phyloP scores from a whole-genome alignment of 2,888 invertebrate species.

The Criorhina ranunculi region DNA sequence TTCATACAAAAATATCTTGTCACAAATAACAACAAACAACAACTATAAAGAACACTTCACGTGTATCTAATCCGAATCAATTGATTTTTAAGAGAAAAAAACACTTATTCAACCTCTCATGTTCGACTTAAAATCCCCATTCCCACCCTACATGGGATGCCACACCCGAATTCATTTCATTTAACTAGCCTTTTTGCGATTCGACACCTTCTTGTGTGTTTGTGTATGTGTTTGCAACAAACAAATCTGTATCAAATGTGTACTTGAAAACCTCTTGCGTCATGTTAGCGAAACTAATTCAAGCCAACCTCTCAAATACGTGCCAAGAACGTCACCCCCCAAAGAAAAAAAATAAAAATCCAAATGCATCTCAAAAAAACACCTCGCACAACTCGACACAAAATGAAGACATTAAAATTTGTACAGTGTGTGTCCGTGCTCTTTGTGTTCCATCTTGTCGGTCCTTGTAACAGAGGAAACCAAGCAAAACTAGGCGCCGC shows the following conservation, averaged over 20 bases:
- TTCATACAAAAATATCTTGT: background rate
- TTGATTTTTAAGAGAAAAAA: constrained; percentile 4
- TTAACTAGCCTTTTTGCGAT: constrained; percentile 60
- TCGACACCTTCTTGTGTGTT: constrained; percentile 40
- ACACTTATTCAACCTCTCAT: constrained; percentile 5
- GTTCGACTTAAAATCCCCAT: constrained; percentile 20
- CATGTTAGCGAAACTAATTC: constrained; percentile 50
- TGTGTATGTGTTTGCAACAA: constrained; percentile 18
- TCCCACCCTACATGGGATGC: constrained; percentile 48
- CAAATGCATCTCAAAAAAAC: constrained; percentile 22
- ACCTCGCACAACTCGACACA: constrained; percentile 38
- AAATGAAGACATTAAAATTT: constrained; percentile 75
- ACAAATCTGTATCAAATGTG: constrained; percentile 55
- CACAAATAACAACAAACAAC: background rate
- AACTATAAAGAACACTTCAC: background rate
- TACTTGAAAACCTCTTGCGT: constrained; percentile 36
- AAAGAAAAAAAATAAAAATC: constrained; percentile 5
- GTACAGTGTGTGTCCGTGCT: constrained; percentile 26
- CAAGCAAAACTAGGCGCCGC: constrained; percentile 61
- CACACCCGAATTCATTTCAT: constrained; percentile 65
- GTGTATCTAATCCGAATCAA: constrained; percentile 23
- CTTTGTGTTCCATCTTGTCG: constrained; percentile 41
- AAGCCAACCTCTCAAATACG: constrained; percentile 48
- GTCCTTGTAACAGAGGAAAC: constrained; percentile 61
- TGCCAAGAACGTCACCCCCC: constrained; percentile 24